Base-by-base conservation (phyloP, 2,888 invertebrate species). In the Chesias legatella region DNA sequence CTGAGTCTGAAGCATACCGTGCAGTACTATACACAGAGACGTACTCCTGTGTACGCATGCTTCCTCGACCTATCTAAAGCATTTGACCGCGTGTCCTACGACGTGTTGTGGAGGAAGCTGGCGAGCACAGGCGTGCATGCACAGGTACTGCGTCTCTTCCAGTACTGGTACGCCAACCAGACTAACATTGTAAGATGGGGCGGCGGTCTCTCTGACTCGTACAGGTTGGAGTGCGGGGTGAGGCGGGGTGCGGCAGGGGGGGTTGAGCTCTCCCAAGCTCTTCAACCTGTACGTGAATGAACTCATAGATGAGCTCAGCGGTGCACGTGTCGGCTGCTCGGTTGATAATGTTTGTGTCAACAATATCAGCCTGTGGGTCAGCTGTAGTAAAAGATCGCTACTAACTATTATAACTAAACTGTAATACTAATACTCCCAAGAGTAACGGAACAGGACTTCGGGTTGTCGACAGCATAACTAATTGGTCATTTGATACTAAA, bases 1-100 rank as follows among this genome's bases (percentile, higher is more conserved):
- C 13, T 43, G 1, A 11, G 24, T 31, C 39, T 52, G 1, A 22
- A 22, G 22, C 7, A 22, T 3, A 22, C 22, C 7, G n/a, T 22
- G 4, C 3, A 1, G 22, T 22, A 22, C 6, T 22, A 7, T 22
- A 22, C 6, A 7, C 1, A 22, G n/a, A 6, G 22, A 22, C 3
- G n/a, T 1, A 22, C 22, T 1, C 22, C 22, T 5, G 7, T 22
- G 7, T 22, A 22, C 6, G 22, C 7, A 3, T 22, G 22, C 6
- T 22, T 22, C n/a, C 22, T 22, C n/a, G 22, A 22, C 6, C 22
- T 22, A 7, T 22, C 22, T 5, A 22, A 22, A 22, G 22, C 22
- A 7, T 22, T 22, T 6, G 22, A 22, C 7, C 7, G 1, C 1
- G 22, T 22, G 3, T 3, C 3, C 6, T 22, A 22, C 6, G 7